A percentile compares a stretch with the other conserved stretches of the same genome.
These are phyloP conservation scores for Thymelicus acteon DNA, from an alignment of 2,888 invertebrate species.

Conservation along the genomic window DNA sequence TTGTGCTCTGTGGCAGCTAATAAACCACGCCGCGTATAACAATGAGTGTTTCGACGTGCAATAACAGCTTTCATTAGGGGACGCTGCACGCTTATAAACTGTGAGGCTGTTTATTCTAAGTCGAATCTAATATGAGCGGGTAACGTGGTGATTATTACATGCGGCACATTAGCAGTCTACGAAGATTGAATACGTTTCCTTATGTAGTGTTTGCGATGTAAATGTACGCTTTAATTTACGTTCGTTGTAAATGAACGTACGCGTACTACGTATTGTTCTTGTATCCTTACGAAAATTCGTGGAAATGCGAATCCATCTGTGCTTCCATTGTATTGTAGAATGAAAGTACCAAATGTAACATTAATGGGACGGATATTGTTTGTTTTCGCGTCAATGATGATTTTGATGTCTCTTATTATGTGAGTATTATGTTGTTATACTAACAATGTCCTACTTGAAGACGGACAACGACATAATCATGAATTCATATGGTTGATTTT, in stretches of 20 bases:
- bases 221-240: background rate
- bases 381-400: too few species aligned
- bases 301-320: too few species aligned
- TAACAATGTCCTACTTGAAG: too few species aligned
- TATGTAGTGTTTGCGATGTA: background rate
- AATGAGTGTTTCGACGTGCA: slow-evolving; percentile 46
- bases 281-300: too few species aligned
- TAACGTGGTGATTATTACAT: slow-evolving; percentile 42
- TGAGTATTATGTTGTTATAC: too few species aligned
- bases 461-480: too few species aligned
- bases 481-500: too few species aligned
- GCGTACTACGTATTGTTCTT: background rate
- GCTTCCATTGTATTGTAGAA: too few species aligned
- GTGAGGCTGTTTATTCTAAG: slow-evolving; percentile 47
- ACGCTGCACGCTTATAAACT: slow-evolving; percentile 49
- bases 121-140: slow-evolving; percentile 45
- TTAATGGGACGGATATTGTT: too few species aligned
- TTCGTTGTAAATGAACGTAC: background rate
- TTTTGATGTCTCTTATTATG: too few species aligned
- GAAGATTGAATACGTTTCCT: slow-evolving; percentile 24
- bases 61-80: slow-evolving; percentile 53
- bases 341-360: too few species aligned
- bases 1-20: slow-evolving; percentile 45
- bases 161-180: slow-evolving; percentile 37
- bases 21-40: slow-evolving; percentile 47